A percentile compares a stretch with the other conserved stretches of the same genome.
Conservation (phyloP, 1,140 invertebrate species). For the Euwallacea fornicatus region DNA sequence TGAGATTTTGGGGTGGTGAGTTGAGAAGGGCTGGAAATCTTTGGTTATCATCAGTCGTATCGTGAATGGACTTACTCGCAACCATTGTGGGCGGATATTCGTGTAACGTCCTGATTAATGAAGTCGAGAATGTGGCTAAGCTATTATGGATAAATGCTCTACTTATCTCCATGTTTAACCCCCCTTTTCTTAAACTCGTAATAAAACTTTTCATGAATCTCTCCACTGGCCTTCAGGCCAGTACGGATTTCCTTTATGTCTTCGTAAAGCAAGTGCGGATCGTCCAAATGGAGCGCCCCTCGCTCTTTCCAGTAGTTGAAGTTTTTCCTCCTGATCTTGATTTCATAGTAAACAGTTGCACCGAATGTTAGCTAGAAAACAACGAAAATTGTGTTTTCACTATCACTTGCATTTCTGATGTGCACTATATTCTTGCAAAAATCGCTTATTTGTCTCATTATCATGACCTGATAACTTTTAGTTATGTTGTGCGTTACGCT, state of each 20-base stretch:
- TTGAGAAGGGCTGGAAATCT: constrained; percentile 13
- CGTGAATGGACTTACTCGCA: constrained; percentile 5
- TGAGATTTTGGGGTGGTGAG: constrained; percentile 1
- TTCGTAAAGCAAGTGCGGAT: constrained; percentile 1
- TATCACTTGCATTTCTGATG: no score
- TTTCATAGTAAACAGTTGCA: no score
- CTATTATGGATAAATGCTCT: not conserved
- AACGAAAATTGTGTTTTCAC: no score
- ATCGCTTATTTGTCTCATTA: no score
- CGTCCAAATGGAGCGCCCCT: not conserved
- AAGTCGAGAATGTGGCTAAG: no score
- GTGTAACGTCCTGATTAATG: not conserved
- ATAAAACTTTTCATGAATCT: not conserved
- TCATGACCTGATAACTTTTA: no score
- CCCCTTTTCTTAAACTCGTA: constrained; percentile 14
- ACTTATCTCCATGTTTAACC: constrained; percentile 12
- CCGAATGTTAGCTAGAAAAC: no score
- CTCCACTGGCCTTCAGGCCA: no score
- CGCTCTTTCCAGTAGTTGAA: constrained; percentile 3
- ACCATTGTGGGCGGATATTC: not conserved
- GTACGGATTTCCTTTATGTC: not conserved
- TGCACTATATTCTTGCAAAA: no score
- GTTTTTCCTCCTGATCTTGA: not conserved
- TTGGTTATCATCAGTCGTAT: not conserved
- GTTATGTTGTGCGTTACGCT: no score